A percentile compares a stretch with the other conserved stretches of the same genome.
phyloP scores from a whole-genome alignment of 1,140 invertebrate species.

The Hypsibius dujardini region DNA sequence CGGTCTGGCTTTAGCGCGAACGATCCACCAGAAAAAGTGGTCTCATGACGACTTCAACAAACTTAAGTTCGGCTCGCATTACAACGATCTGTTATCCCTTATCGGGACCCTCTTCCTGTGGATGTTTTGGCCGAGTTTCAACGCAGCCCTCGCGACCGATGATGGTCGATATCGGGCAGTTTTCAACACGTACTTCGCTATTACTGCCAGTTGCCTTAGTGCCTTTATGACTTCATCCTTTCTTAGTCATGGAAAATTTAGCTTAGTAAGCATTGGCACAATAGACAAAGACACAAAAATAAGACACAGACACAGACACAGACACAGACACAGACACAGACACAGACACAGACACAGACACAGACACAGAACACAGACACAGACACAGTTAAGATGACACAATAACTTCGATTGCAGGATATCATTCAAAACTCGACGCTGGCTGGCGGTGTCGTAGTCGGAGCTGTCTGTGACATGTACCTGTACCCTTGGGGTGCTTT shows the following conservation, averaged over 20 bases:
- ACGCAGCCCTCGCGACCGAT: conserved; percentile 51
- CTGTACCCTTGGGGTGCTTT: conserved; percentile 67
- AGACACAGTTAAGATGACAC: too few species aligned
- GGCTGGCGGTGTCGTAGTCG: conserved; percentile 51
- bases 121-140: conserved; percentile 92
- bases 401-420: conserved; percentile 31
- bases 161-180: conserved; percentile 64
- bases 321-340: too few species aligned
- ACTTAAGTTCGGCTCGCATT: not conserved
- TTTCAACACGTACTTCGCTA: conserved; percentile 75
- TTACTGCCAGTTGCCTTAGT: conserved; percentile 60
- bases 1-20: conserved; percentile 55
- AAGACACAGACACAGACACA: too few species aligned
- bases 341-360: too few species aligned
- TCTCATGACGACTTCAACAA: not conserved
- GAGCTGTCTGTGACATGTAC: conserved; percentile 46
- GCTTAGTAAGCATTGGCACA: conserved; percentile 42
- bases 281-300: too few species aligned
- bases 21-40: not conserved
- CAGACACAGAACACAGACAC: too few species aligned
- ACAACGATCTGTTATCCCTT: not conserved
- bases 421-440: conserved; percentile 74
- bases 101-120: conserved; percentile 70
- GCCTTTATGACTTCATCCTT: conserved; percentile 63
- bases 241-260: conserved; percentile 58